phyloP scores from a whole-genome alignment of 2,888 invertebrate species.

The Thelaira solivaga region DNA sequence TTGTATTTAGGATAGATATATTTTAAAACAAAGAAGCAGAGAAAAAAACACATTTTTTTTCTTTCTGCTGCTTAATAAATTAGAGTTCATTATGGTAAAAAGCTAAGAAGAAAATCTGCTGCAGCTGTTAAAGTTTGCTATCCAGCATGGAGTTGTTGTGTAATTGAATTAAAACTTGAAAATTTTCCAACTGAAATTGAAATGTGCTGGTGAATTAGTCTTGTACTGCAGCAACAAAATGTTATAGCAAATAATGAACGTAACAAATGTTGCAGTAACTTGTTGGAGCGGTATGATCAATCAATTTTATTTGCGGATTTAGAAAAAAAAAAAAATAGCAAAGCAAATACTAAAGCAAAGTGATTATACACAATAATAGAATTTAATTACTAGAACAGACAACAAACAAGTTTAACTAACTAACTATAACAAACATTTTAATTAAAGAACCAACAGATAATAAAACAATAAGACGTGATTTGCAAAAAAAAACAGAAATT shows the following conservation, averaged over 20 bases:
- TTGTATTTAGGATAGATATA: constrained; percentile 38
- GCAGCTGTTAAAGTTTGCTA: constrained; percentile 49
- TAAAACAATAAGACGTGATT: too few relatives aligned
- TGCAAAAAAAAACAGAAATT: too few relatives aligned
- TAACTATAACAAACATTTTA: constrained; percentile 25
- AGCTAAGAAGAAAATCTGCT: constrained; percentile 19
- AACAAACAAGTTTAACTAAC: constrained; percentile 27
- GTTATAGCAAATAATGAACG: constrained; percentile 13
- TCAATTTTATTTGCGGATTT: constrained; percentile 40
- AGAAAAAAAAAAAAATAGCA: neutral
- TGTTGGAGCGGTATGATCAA: constrained; percentile 55
- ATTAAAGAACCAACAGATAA: too few relatives aligned
- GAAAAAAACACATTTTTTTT: constrained; percentile 3
- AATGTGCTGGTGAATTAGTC: constrained; percentile 1
- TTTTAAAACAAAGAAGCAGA: too few relatives aligned
- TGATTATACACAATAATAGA: constrained; percentile 52
- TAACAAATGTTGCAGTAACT: constrained; percentile 55
- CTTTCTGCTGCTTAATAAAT: constrained; percentile 56
- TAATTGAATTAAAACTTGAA: constrained; percentile 21
- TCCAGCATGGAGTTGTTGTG: neutral
- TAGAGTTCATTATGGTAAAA: constrained; percentile 58
- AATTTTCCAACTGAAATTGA: constrained; percentile 18
- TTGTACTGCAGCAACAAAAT: constrained; percentile 4
- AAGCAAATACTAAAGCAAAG: constrained; percentile 31
- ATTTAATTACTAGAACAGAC: constrained; percentile 50